Percentiles rank a stretch among this genome's conserved stretches.
Conservation (phyloP, 2,797 vertebrate species). For the Kryptopterus vitreolus region DNA sequence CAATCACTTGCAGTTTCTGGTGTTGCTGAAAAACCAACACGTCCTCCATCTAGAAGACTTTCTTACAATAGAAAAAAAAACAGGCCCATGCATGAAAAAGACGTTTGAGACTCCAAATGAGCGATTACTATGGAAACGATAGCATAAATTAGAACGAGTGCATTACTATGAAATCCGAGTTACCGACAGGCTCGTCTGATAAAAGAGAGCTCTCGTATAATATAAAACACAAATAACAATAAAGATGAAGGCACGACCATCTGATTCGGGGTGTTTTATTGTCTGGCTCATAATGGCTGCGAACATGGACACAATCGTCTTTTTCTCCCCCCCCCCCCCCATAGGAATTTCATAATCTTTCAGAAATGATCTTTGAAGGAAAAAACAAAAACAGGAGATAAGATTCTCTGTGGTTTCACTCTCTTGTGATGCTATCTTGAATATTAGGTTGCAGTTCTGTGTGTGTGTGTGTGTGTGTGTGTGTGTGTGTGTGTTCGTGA, state of each 20-base stretch:
- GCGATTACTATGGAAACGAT: neutral
- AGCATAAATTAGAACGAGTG: neutral
- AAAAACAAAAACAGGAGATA: neutral
- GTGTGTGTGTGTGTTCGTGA: neutral
- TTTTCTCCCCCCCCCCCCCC: too few relatives aligned
- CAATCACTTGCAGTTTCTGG: neutral
- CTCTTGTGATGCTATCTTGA: slow-evolving; percentile 36
- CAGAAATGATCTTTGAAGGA: neutral
- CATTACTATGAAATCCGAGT: neutral
- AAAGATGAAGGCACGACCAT: neutral
- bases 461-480: neutral
- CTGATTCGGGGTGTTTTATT: neutral
- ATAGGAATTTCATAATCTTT: neutral
- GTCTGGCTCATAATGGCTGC: neutral
- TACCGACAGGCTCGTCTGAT: neutral
- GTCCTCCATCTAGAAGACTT: neutral
- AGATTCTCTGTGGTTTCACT: slow-evolving; percentile 27
- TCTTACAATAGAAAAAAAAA: neutral
- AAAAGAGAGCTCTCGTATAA: neutral
- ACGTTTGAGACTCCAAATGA: neutral
- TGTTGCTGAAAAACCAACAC: neutral
- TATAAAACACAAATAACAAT: neutral
- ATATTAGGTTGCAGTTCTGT: slow-evolving; percentile 22
- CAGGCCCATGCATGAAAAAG: neutral
- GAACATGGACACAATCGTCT: neutral